phyloP scores from a whole-genome alignment of 35 echinoderm and acorn worm species.

The Antedon bifida region DNA sequence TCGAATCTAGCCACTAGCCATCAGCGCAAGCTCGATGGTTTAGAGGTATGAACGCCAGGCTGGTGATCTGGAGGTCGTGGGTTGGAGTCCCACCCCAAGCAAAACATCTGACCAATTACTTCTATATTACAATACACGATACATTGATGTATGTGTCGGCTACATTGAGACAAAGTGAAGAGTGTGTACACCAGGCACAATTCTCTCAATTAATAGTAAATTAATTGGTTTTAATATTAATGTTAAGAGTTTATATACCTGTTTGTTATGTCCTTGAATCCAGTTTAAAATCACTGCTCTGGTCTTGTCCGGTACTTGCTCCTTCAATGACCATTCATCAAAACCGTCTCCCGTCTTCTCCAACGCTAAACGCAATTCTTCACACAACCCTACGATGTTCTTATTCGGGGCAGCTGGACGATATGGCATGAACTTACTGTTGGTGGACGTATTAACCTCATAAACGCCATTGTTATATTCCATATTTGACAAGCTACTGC shows the following conservation, averaged over 20 bases:
- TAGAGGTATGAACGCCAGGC: too few species aligned
- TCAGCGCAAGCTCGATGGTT: too few species aligned
- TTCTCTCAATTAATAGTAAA: too few species aligned
- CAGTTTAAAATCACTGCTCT: background rate
- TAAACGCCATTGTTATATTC: background rate
- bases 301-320: background rate
- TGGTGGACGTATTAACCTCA: background rate
- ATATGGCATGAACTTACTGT: background rate
- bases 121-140: too few species aligned
- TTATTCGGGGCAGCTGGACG: background rate
- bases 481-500: background rate
- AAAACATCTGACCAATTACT: too few species aligned
- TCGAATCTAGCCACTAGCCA: too few species aligned
- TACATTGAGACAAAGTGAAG: too few species aligned
- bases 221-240: too few species aligned
- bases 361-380: background rate
- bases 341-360: background rate
- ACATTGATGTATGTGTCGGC: too few species aligned
- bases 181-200: too few species aligned
- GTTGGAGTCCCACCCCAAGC: too few species aligned
- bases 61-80: too few species aligned
- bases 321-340: background rate
- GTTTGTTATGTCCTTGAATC: background rate
- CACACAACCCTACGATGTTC: background rate
- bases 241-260: background rate